These are phyloP conservation scores for Hipposideros armiger DNA, from an alignment of 2,113 vertebrate genomes.

Conservation along the genomic window DNA sequence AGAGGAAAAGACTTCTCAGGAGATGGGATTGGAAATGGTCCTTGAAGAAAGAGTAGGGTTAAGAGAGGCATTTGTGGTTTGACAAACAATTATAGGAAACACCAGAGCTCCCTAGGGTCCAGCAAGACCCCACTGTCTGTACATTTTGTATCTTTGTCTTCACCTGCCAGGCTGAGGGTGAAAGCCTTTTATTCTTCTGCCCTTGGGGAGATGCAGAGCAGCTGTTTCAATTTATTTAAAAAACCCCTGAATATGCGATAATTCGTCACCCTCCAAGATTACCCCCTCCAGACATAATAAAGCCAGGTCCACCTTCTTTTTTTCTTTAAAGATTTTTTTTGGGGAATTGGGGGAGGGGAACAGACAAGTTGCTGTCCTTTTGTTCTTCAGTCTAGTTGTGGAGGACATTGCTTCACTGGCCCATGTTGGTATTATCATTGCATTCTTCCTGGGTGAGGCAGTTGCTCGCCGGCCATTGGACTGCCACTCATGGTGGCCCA, in stretches of 20 bases:
- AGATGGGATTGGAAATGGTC: not conserved
- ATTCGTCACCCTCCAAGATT: not conserved
- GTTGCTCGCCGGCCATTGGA: no score
- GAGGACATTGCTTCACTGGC: no score
- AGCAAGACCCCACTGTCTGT: not conserved
- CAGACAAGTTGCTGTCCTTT: no score
- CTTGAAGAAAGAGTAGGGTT: not conserved
- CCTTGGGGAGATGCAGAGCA: not conserved
- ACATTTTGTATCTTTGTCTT: not conserved
- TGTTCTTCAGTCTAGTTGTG: no score
- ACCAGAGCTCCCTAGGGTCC: not conserved
- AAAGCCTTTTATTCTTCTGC: not conserved
- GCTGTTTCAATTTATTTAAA: constrained; percentile 44
- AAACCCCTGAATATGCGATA: not conserved
- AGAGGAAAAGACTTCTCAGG: not conserved
- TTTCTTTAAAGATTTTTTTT: no score
- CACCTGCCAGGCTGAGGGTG: not conserved
- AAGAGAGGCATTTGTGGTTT: not conserved
- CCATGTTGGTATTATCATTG: no score
- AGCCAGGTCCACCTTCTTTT: not conserved
- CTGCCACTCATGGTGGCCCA: no score
- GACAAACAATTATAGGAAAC: not conserved
- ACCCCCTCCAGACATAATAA: not conserved
- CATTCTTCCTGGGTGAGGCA: no score
- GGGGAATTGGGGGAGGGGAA: no score